These are phyloP conservation scores for Rhinoderma darwinii DNA, from an alignment of 2,113 vertebrate genomes.

Conservation along the genomic window DNA sequence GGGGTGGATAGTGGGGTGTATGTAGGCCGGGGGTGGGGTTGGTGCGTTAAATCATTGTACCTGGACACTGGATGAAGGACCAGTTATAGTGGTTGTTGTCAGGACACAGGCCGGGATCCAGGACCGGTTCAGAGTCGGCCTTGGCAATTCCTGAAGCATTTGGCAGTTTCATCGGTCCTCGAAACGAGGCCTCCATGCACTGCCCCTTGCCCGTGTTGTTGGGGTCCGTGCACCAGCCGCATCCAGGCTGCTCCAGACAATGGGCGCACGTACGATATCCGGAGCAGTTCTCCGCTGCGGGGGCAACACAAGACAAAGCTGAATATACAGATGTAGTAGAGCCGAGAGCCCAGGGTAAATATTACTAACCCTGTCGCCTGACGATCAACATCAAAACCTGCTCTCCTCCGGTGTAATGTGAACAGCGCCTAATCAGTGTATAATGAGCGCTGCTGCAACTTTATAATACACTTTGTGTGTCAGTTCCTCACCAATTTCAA, in stretches of 20 bases:
- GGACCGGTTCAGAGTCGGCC: constrained; percentile 77
- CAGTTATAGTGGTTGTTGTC: constrained; percentile 85
- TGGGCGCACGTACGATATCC: constrained; percentile 91
- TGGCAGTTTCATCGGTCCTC: constrained; percentile 85
- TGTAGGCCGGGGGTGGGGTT: no score
- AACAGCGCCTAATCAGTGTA: no score
- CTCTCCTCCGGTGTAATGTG: no score
- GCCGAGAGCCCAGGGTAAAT: no score
- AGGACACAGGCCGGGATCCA: constrained; percentile 89
- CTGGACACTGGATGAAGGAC: constrained; percentile 97
- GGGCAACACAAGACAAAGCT: background rate
- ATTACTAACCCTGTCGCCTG: no score
- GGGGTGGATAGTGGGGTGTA: background rate
- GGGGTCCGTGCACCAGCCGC: constrained; percentile 95
- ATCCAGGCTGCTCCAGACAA: constrained; percentile 94
- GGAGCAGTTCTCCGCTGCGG: constrained; percentile 92
- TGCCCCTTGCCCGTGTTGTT: constrained; percentile 92
- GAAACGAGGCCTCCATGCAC: constrained; percentile 90
- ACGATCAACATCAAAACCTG: no score
- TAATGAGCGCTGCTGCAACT: no score
- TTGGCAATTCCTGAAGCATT: constrained; percentile 62
- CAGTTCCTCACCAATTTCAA: no score
- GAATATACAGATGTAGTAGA: no score
- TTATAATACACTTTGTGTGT: no score
- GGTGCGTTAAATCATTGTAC: no score